These are phyloP conservation scores for Natrix natrix DNA, from an alignment of 2,797 vertebrate species.

Conservation along the genomic window DNA sequence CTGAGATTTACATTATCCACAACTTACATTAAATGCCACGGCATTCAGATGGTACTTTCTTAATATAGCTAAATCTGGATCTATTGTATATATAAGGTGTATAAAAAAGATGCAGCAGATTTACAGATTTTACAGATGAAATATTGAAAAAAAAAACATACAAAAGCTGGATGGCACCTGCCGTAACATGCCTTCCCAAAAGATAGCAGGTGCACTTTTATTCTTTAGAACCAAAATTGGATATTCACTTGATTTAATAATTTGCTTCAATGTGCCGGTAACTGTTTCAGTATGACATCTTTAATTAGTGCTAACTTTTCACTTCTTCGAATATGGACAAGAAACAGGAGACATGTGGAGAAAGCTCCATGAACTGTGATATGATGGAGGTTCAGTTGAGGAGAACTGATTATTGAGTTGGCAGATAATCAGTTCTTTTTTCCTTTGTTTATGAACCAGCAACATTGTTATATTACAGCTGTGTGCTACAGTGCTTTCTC, in stretches of 20 bases:
- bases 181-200: not conserved
- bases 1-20: not conserved
- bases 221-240: not conserved
- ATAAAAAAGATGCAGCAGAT: not conserved
- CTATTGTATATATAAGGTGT: not conserved
- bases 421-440: not conserved
- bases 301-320: not conserved
- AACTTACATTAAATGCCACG: not conserved
- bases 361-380: not conserved
- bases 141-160: not conserved
- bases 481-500: too few species aligned
- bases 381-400: not conserved
- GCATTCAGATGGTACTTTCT: not conserved
- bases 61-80: not conserved
- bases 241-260: not conserved
- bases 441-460: not conserved
- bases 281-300: not conserved
- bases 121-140: not conserved
- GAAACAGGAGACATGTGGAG: not conserved
- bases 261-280: not conserved
- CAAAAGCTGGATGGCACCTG: not conserved
- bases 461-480: not conserved
- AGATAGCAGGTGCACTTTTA: not conserved
- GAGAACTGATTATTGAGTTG: not conserved
- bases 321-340: not conserved